Evolutionary conservation across 2,888 invertebrate genomes (phyloP).

Genomic region (Ophion obscuratus): DNA sequence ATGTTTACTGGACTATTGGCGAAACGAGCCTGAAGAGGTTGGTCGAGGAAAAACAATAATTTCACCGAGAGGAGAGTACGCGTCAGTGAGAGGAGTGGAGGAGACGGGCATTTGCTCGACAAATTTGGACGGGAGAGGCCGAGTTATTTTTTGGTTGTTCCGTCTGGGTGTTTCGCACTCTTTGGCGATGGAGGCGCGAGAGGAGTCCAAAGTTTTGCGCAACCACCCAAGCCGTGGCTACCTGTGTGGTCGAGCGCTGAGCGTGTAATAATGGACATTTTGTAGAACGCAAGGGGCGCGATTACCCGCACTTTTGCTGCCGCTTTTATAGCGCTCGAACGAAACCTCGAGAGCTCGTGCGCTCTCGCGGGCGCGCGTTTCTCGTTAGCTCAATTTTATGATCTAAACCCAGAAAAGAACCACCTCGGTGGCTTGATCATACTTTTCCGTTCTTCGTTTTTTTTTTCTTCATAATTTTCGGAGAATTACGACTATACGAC

Average conservation of each 20-base stretch:
- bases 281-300: constrained; percentile 68
- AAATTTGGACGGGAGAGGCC: constrained; percentile 1
- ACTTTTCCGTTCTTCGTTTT: constrained; percentile 23
- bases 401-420: constrained; percentile 69
- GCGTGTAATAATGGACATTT: constrained; percentile 75
- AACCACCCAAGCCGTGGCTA: constrained; percentile 58
- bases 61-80: neutral
- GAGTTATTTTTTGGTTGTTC: neutral
- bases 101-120: constrained; percentile 2
- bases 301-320: constrained; percentile 73
- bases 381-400: constrained; percentile 82
- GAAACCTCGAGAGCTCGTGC: neutral
- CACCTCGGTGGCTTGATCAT: constrained; percentile 12
- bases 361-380: constrained; percentile 63
- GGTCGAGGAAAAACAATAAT: constrained; percentile 10
- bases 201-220: constrained; percentile 38
- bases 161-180: constrained; percentile 11
- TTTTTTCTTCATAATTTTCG: constrained; percentile 72
- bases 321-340: constrained; percentile 72
- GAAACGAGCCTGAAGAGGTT: constrained; percentile 29
- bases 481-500: constrained; percentile 59
- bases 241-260: constrained; percentile 78
- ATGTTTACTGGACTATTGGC: neutral
- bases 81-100: neutral
- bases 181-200: constrained; percentile 1